Percentiles rank a stretch among this genome's conserved stretches.
phyloP scores from a whole-genome alignment of 2,888 invertebrate genomes.

The Drosophila atroscutellata region DNA sequence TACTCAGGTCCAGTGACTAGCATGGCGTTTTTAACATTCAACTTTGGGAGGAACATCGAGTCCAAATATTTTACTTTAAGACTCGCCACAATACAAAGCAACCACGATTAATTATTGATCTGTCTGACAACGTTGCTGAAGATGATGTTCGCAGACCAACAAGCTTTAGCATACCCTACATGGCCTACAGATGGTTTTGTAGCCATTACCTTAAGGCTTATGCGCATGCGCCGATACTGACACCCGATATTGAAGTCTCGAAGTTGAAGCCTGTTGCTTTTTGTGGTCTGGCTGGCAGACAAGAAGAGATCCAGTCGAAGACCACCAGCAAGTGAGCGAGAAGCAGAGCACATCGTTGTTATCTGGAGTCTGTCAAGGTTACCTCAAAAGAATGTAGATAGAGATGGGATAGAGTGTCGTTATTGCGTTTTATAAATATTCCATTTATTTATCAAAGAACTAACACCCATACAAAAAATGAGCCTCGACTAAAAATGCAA shows the following conservation, averaged over 20 bases:
- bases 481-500: constrained; percentile 44
- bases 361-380: constrained; percentile 11
- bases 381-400: neutral
- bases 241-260: constrained; percentile 12
- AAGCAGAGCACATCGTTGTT: neutral
- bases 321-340: constrained; percentile 32
- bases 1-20: neutral
- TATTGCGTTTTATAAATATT: constrained; percentile 50
- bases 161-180: neutral
- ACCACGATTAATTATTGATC: neutral
- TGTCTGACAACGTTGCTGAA: neutral
- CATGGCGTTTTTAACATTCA: neutral
- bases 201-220: neutral
- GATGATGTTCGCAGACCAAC: neutral
- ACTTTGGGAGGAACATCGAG: neutral
- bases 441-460: constrained; percentile 70
- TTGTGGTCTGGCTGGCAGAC: constrained; percentile 35
- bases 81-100: neutral
- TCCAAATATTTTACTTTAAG: neutral
- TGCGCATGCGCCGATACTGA: constrained; percentile 25
- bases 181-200: neutral
- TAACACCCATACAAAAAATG: constrained; percentile 69
- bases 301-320: neutral
- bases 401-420: neutral
- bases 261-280: constrained; percentile 11